A percentile compares a stretch with the other conserved stretches of the same genome.
These are phyloP conservation scores for Hoplostethus mediterraneus DNA, from an alignment of 2,797 vertebrate genomes.

Conservation along the genomic window DNA sequence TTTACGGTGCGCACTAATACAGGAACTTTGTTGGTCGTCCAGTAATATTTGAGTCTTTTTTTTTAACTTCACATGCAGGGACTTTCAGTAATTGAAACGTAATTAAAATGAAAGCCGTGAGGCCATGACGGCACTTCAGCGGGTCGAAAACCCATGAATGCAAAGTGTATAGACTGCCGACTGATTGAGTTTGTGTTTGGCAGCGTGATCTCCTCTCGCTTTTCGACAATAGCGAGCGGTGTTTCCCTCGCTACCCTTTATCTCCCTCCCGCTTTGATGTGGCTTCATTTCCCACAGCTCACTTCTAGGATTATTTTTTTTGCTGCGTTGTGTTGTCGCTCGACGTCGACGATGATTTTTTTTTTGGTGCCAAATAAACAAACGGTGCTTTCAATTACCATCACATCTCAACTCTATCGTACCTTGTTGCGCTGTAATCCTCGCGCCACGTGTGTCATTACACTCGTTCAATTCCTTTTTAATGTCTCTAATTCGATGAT, in stretches of 20 bases:
- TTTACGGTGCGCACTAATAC: constrained; percentile 33
- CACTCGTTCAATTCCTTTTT: neutral
- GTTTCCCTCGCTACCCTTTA: constrained; percentile 58
- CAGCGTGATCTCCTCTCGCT: constrained; percentile 23
- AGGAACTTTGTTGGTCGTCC: constrained; percentile 19
- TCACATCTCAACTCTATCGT: neutral
- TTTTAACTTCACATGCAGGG: constrained; percentile 41
- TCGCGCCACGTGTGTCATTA: no score
- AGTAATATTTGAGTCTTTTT: constrained; percentile 35
- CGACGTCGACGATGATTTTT: constrained; percentile 29
- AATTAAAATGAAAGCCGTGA: constrained; percentile 55
- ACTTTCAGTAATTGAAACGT: constrained; percentile 45
- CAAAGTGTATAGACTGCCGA: constrained; percentile 25
- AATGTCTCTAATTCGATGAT: neutral
- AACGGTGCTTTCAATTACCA: constrained; percentile 16
- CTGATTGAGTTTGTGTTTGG: constrained; percentile 50
- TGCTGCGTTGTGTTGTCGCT: constrained; percentile 38
- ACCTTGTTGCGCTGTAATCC: no score
- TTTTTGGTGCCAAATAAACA: constrained; percentile 29
- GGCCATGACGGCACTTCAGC: constrained; percentile 48
- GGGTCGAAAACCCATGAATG: constrained; percentile 53
- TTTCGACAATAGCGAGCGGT: constrained; percentile 41
- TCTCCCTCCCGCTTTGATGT: constrained; percentile 25
- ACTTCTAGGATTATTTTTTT: constrained; percentile 28
- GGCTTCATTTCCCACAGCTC: constrained; percentile 22